These are phyloP conservation scores for Clarias macrocephalus DNA, from an alignment of 2,113 vertebrate genomes.

Conservation along the genomic window DNA sequence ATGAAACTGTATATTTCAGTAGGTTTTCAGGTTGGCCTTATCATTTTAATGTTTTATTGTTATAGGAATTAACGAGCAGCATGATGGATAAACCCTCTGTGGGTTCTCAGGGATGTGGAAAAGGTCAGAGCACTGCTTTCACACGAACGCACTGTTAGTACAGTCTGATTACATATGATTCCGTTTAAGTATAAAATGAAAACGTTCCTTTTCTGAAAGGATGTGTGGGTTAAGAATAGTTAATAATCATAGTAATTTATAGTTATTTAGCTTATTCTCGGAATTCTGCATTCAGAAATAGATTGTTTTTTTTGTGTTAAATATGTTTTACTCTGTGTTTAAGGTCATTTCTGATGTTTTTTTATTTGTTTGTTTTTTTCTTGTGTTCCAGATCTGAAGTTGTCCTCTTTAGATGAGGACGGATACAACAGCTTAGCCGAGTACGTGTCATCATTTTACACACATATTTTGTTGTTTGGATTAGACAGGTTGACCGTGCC, in stretches of 20 bases:
- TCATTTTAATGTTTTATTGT: background rate
- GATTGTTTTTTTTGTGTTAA: background rate
- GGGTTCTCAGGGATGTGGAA: background rate
- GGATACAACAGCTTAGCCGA: background rate
- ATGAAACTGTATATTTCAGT: background rate
- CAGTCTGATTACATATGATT: background rate
- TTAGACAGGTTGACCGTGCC: no score
- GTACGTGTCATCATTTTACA: background rate
- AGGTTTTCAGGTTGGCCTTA: background rate
- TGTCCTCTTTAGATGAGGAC: background rate
- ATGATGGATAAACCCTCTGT: background rate
- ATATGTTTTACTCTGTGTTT: background rate
- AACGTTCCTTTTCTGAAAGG: background rate
- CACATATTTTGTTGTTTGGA: background rate
- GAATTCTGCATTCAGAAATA: background rate
- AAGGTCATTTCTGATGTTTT: background rate
- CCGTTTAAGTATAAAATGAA: background rate
- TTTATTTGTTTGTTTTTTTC: background rate
- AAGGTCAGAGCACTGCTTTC: background rate
- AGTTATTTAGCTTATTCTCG: background rate
- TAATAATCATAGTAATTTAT: background rate
- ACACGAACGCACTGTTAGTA: background rate
- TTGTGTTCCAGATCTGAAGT: background rate
- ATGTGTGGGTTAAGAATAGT: background rate
- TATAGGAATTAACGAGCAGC: constrained; percentile 7